phyloP scores from a whole-genome alignment of 2,113 vertebrate species.

The Caretta caretta region DNA sequence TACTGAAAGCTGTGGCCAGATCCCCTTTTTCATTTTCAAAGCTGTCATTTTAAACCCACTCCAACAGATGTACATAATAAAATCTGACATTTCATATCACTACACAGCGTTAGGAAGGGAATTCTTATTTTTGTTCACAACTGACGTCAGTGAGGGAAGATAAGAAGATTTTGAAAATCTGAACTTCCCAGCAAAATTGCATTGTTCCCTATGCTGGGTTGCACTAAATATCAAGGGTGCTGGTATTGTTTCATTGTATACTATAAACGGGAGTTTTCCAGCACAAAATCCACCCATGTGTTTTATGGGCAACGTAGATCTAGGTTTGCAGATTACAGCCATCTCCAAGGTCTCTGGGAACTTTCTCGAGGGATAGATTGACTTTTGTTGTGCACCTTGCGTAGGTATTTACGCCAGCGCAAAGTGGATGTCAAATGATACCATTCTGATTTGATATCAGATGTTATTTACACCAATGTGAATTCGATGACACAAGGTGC shows the following conservation, averaged over 20 bases:
- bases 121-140: neutral
- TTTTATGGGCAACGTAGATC: neutral
- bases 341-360: neutral
- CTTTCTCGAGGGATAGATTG: neutral
- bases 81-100: neutral
- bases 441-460: neutral
- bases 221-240: neutral
- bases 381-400: neutral
- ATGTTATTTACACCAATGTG: neutral
- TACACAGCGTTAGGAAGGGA: neutral
- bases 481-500: neutral
- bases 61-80: neutral
- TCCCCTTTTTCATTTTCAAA: slow-evolving; percentile 10
- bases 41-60: neutral
- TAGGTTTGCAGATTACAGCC: neutral
- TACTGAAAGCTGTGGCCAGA: neutral
- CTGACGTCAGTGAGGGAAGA: neutral
- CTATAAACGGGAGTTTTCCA: neutral
- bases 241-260: neutral
- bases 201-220: neutral
- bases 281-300: neutral
- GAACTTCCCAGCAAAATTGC: neutral
- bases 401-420: neutral
- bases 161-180: slow-evolving; percentile 15
- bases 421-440: neutral